Conservation (phyloP, 2,113 vertebrate species). For the Chionodraco myersi region DNA sequence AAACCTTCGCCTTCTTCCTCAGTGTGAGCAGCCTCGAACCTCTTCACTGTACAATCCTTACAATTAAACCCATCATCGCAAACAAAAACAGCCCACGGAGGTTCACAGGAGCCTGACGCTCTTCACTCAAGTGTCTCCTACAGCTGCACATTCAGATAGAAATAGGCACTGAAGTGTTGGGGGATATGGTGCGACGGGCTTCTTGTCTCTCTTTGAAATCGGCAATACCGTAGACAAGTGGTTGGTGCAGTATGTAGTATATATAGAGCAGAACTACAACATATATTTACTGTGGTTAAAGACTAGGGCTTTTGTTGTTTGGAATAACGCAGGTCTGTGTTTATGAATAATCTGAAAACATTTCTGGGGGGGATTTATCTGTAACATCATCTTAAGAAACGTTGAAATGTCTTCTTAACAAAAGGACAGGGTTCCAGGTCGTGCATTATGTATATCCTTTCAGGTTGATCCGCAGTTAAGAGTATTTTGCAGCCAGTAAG, state of each 20-base stretch:
- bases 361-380: conserved; percentile 25
- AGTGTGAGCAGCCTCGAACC: conserved; percentile 59
- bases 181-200: conserved; percentile 26
- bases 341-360: not conserved
- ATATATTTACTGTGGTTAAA: conserved; percentile 47
- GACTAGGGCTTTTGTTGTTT: conserved; percentile 4
- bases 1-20: conserved; percentile 37
- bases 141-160: conserved; percentile 73
- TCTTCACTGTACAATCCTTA: conserved; percentile 66
- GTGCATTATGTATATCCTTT: not conserved
- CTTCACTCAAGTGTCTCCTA: conserved; percentile 75
- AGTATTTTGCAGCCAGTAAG: conserved; percentile 13
- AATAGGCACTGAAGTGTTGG: conserved; percentile 69
- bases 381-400: conserved; percentile 35
- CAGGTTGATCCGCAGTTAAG: conserved; percentile 14
- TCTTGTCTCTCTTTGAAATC: conserved; percentile 53
- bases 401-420: conserved; percentile 25
- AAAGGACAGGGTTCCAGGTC: conserved; percentile 17
- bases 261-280: conserved; percentile 25
- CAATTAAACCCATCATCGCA: conserved; percentile 77
- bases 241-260: conserved; percentile 33
- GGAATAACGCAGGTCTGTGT: conserved; percentile 6
- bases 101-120: conserved; percentile 60
- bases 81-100: conserved; percentile 72
- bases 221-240: conserved; percentile 50